Evolutionary conservation across 37 sponge, comb jelly and placozoan genomes (phyloP), one percentile per base, ranked within the genome.

Genomic region (Crambe crambe): DNA sequence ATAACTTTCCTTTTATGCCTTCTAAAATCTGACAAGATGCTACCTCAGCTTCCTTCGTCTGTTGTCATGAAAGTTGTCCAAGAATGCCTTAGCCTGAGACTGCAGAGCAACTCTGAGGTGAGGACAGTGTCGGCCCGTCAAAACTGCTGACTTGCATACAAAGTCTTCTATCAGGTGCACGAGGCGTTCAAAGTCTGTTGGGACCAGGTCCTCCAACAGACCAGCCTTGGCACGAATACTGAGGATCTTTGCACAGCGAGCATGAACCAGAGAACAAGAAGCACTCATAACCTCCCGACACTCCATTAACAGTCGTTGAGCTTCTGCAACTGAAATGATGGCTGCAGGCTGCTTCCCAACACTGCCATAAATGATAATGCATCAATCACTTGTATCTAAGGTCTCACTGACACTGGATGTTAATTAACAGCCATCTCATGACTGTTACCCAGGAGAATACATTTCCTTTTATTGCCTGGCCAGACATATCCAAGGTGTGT

Each of bases 31-130:
- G 23, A 73, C 5, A 6, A 47, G 12, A 26, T 60, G 27, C 61
- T 68, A 94, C 95, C 92, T 58, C 30, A 96, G 72, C 44, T 96
- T 96, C 29, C 26, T 38, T 74, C 59, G 80, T 10, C 80, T 69
- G 32, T 47, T 75, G 23, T 88, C 89, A 57, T 96, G 97, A 78
- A 96, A 96, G 37, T 94, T 78, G 57, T 96, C 94, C 51, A 96
- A 72, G 73, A 89, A 96, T 40, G 77, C 68, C 84, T 90, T 96
- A 4, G 92, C 87, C 65, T 97, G 97, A 30, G 93, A 70, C 37
- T 91, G 73, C 18, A 97, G 77, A 8, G 87, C 75, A 3, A 85
- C 67, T 1, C 95, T 43, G 3, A 97, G 93, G 69, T 79, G 78
- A 38, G 88, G 88, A 40, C 90, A 89, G 63, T 84, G 84, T 37